Base-by-base conservation (phyloP, 2,113 vertebrate genomes). In the Nyctibius bracteatus region DNA sequence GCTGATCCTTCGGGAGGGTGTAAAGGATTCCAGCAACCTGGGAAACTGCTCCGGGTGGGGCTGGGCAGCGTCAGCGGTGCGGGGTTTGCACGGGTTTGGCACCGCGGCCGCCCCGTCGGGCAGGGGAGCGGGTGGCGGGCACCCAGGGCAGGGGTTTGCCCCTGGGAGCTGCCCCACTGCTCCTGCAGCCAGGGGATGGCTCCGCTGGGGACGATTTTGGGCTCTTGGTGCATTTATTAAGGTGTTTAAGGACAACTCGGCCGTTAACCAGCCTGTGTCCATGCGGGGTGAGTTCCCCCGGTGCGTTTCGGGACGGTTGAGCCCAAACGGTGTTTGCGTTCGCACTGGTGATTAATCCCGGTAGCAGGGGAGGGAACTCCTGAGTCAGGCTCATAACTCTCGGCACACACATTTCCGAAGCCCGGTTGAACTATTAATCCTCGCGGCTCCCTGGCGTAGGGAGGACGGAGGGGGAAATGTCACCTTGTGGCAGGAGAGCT, bases 401-500 rank as follows among this genome's bases (percentile, higher is more conserved):
- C 51, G 10, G 85, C 88, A 21, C 94, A 59, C 92, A n/a, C 2
- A 44, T 92, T 88, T 37, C 82, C 91, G 70, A 43, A 88, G 96
- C 85, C 75, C 94, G 3, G 57, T 30, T 61, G 88, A 66, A 94
- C 91, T 81, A 62, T 95, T 88, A 92, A 96, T 94, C 86, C 92
- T 67, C 8, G 12, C 4, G 43, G 67, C 80, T 94, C 93, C 91
- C 93, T 25, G 83, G 93, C 73, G 81, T 10, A 47, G 73, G 73
- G 59, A 92, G 92, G 67, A 77, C 39, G 91, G 83, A 85, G 92
- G 71, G 85, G 92, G 72, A 88, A 93, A 89, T 94, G 94, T 97
- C 93, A 95, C 95, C 96, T 95, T 91, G 93, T 59, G 94, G 89
- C 96, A 79, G 83, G 30, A 81, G 86, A 59, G 89, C 86, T 81